Base-by-base conservation (phyloP, 2,113 vertebrate genomes). In the Etia nguti region DNA sequence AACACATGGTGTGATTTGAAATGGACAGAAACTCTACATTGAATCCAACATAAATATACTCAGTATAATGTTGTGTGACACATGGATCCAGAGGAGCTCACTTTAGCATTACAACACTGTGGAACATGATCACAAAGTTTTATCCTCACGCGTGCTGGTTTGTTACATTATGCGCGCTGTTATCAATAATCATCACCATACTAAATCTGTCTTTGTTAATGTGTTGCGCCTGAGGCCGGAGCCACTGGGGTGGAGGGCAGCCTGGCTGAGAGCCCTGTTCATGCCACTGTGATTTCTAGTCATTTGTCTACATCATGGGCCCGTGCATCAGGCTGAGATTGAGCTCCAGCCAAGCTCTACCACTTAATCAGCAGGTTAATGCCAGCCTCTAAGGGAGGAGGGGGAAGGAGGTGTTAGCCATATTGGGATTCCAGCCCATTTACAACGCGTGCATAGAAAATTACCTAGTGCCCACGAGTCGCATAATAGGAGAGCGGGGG, bases 331-430 rank as follows among this genome's bases (percentile, higher is more conserved):
- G 92, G 81, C 88, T 80, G 82, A 88, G 94, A 93, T 94, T 94
- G 94, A 95, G 94, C 93, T 92, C 90, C 93, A 95, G 94, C 94
- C 91, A 95, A 94, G 93, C 93, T 94, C 93, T 91, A 93, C 92
- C 92, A 94, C 93, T 95, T 96, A 96, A 96, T 96, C 95, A 96
- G 90, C 89, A 94, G 95, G 93, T 96, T 95, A 96, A 95, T 96
- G 93, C 93, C 88, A 92, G 92, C 90, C 94, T 95, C 92, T 84
- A 81, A 83, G 88, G 90, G 86, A 83, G 84, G 34, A 68, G 77
- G 83, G 86, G 75, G 20, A 6, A 38, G 31, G 77, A 24, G 70
- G 86, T 84, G 85, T 84, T 59, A 83, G 93, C 85, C 94, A 95
- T 94, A 93, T 90, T 94, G 92, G 94, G 92, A 92, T 95, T 94